Percentiles rank a stretch among this genome's conserved stretches.
Conservation (phyloP, 2,888 invertebrate species). For the Spisula solida region DNA sequence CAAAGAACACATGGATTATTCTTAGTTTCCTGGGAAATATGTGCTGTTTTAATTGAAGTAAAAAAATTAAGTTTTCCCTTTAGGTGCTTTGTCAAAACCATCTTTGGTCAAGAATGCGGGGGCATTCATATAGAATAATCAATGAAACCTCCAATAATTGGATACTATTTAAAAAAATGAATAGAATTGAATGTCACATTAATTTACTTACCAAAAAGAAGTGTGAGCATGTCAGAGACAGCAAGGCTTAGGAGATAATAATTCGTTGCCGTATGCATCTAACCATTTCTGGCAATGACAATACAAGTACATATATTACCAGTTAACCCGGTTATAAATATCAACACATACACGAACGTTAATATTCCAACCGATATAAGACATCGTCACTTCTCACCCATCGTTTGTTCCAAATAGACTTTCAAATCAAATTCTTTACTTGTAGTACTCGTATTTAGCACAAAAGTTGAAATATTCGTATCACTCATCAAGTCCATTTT, state of each 20-base stretch:
- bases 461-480: neutral
- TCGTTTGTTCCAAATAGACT: constrained; percentile 34
- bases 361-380: constrained; percentile 78
- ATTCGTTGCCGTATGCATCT: constrained; percentile 96
- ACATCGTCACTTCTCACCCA: constrained; percentile 81
- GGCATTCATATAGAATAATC: too few relatives aligned
- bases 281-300: constrained; percentile 93
- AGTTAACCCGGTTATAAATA: constrained; percentile 93
- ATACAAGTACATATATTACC: constrained; percentile 95
- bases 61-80: too few relatives aligned
- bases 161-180: neutral
- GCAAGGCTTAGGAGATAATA: constrained; percentile 97
- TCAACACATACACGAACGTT: constrained; percentile 89
- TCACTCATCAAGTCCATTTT: neutral
- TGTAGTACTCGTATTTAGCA: neutral
- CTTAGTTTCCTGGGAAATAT: too few relatives aligned
- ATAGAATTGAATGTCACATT: neutral
- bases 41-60: too few relatives aligned
- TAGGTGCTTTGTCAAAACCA: too few relatives aligned
- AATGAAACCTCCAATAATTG: too few relatives aligned
- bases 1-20: too few relatives aligned
- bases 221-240: constrained; percentile 93
- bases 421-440: constrained; percentile 33
- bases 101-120: too few relatives aligned
- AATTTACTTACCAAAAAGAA: constrained; percentile 90